phyloP scores from a whole-genome alignment of 2,888 invertebrate genomes.

The Leptopilina syphax region DNA sequence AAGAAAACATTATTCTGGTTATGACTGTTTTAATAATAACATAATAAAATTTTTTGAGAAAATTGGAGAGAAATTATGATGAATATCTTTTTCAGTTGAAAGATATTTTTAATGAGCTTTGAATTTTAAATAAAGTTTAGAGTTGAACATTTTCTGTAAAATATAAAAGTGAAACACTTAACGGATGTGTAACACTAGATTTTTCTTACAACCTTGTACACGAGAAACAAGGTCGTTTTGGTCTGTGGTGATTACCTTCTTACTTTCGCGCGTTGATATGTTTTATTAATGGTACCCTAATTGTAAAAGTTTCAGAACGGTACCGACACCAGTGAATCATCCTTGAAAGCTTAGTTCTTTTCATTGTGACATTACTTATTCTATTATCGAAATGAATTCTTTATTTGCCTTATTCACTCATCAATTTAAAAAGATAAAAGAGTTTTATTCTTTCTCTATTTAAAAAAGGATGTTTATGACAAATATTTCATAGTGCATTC shows the following conservation, averaged over 20 bases:
- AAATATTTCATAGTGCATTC: not conserved
- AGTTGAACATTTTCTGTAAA: not conserved
- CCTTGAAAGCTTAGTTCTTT: not conserved
- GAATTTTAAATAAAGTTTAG: not conserved
- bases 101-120: not conserved
- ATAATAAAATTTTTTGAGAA: too few relatives aligned
- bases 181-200: conserved; percentile 9
- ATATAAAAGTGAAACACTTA: not conserved
- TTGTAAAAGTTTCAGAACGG: conserved; percentile 37
- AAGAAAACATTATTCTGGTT: not conserved
- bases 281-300: conserved; percentile 47
- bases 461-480: not conserved
- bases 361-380: conserved; percentile 10
- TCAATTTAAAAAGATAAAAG: not conserved
- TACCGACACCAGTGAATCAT: conserved; percentile 27
- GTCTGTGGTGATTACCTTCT: conserved; percentile 37
- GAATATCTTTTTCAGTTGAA: not conserved
- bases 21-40: too few relatives aligned
- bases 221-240: conserved; percentile 30
- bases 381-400: conserved; percentile 32
- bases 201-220: conserved; percentile 33
- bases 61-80: not conserved
- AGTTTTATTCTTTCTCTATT: not conserved
- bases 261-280: conserved; percentile 42
- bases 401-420: not conserved